A percentile compares a stretch with the other conserved stretches of the same genome.
These are phyloP conservation scores for Eurytoma californica DNA, from an alignment of 2,888 invertebrate species.

Conservation along the genomic window DNA sequence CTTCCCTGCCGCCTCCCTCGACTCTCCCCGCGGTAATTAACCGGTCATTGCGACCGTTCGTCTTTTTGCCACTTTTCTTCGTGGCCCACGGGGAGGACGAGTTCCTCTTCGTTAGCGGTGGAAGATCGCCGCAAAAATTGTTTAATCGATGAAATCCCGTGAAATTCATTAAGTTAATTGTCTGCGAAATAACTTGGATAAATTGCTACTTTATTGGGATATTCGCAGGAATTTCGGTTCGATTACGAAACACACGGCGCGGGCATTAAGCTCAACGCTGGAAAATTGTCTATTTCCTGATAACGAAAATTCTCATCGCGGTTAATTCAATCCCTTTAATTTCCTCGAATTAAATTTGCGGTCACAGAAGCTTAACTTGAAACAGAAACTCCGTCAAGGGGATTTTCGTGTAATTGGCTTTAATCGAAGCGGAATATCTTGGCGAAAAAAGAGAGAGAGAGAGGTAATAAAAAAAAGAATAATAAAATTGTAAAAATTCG, in stretches of 20 bases:
- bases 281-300: slow-evolving; percentile 73
- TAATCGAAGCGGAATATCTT: neutral
- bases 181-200: slow-evolving; percentile 55
- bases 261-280: slow-evolving; percentile 65
- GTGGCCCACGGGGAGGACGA: neutral
- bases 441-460: neutral
- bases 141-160: slow-evolving; percentile 12
- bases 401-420: slow-evolving; percentile 7
- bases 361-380: slow-evolving; percentile 57
- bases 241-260: slow-evolving; percentile 60
- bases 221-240: slow-evolving; percentile 62
- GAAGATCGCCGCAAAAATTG: slow-evolving; percentile 27
- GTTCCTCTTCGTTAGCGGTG: slow-evolving; percentile 14
- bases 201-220: slow-evolving; percentile 60
- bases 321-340: slow-evolving; percentile 72
- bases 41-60: slow-evolving; percentile 35
- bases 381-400: slow-evolving; percentile 39
- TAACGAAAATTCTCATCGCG: slow-evolving; percentile 72
- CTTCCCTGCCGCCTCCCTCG: neutral
- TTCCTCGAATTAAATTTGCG: slow-evolving; percentile 69
- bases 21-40: slow-evolving; percentile 55
- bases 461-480: neutral
- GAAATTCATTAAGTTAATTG: slow-evolving; percentile 25
- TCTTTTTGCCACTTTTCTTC: slow-evolving; percentile 46
- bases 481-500: slow-evolving; percentile 18